Evolutionary conservation across 1,140 invertebrate genomes (phyloP).

Genomic region (Zelostemma sp.): DNA sequence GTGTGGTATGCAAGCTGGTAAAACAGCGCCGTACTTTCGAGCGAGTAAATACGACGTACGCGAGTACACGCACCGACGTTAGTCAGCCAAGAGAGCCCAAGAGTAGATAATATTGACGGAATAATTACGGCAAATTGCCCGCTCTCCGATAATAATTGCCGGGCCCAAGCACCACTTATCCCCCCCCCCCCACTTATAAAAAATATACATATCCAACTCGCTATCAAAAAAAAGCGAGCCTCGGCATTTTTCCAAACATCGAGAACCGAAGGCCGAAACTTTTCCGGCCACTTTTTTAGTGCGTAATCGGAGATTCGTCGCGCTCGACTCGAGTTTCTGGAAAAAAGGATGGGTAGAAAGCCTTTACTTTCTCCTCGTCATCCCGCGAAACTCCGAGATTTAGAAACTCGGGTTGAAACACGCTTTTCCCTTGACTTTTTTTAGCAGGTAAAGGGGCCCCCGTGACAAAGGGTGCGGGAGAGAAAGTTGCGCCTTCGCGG

Average conservation of each 20-base stretch:
- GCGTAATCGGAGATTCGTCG: constrained; percentile 3
- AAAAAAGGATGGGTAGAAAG: constrained; percentile 45
- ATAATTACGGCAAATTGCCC: constrained; percentile 55
- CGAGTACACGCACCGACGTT: constrained; percentile 31
- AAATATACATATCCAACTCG: no score
- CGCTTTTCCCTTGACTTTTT: constrained; percentile 39
- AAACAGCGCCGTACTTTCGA: constrained; percentile 21
- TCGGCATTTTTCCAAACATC: background rate
- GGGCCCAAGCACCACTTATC: constrained; percentile 28
- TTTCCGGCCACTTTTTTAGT: constrained; percentile 4
- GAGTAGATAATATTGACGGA: constrained; percentile 53
- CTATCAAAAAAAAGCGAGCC: no score
- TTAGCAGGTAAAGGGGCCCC: constrained; percentile 47
- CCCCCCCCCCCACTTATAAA: constrained; percentile 27
- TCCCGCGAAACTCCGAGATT: constrained; percentile 45
- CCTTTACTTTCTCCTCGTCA: constrained; percentile 59
- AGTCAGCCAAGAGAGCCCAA: constrained; percentile 24
- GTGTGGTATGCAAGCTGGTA: constrained; percentile 36
- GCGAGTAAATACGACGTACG: constrained; percentile 29
- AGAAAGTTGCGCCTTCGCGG: constrained; percentile 55
- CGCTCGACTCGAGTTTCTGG: background rate
- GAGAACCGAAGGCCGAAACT: no score
- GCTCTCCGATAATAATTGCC: constrained; percentile 42
- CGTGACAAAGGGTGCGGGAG: constrained; percentile 60
- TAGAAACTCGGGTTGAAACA: constrained; percentile 40